phyloP scores from a whole-genome alignment of 2,888 invertebrate species.

The Carpatolechia fugitivella region DNA sequence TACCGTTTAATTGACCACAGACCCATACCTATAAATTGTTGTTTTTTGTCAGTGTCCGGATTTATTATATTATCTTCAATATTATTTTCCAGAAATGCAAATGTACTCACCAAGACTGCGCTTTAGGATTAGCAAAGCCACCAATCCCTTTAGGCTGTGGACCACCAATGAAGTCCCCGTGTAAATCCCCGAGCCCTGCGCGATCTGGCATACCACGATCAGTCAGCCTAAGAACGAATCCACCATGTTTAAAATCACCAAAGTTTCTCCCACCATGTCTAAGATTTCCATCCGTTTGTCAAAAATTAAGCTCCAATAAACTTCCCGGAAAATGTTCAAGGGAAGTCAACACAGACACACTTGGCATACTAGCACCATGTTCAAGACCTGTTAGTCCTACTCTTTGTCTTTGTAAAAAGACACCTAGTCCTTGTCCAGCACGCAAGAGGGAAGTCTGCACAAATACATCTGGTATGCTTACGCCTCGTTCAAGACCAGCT shows the following conservation, averaged over 20 bases:
- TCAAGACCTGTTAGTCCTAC: not conserved
- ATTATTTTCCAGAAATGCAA: constrained; percentile 1
- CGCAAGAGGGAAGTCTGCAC: too few relatives aligned
- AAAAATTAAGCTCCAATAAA: not conserved
- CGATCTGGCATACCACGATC: not conserved
- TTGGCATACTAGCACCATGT: not conserved
- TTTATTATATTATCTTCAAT: too few relatives aligned
- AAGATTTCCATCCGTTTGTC: not conserved
- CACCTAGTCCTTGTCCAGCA: not conserved
- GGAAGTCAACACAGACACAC: not conserved
- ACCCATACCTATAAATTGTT: too few relatives aligned
- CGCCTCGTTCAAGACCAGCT: not conserved
- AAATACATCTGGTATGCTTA: not conserved
- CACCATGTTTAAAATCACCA: not conserved
- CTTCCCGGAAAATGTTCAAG: not conserved
- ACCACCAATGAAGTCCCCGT: not conserved
- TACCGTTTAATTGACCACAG: too few relatives aligned
- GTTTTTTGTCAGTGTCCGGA: too few relatives aligned
- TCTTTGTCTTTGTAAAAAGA: not conserved
- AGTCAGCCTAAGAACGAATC: not conserved
- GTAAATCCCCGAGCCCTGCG: not conserved
- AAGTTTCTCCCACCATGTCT: not conserved
- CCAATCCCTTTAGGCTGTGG: not conserved
- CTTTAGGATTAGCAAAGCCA: not conserved
- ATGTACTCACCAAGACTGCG: not conserved